Percentiles rank a stretch among this genome's conserved stretches.
Evolutionary conservation across 1,140 invertebrate genomes (phyloP).

Genomic region (Aplysia californica): DNA sequence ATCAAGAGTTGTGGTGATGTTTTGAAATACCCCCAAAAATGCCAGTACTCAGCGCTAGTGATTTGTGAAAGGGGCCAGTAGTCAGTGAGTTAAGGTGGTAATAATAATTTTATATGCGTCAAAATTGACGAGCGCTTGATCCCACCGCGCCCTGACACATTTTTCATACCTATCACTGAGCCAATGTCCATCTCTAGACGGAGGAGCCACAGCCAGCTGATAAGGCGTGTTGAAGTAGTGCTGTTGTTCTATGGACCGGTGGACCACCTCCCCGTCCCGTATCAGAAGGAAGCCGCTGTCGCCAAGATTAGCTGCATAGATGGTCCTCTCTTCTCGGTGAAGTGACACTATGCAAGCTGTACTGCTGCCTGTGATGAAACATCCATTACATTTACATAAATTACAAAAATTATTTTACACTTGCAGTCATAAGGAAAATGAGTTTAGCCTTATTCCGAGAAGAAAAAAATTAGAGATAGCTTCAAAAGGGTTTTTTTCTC

Average conservation of each 20-base stretch:
- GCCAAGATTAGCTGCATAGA: conserved; percentile 98
- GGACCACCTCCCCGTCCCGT: conserved; percentile 83
- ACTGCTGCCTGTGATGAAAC: conserved; percentile 82
- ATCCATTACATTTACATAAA: background rate
- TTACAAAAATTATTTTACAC: too few relatives aligned
- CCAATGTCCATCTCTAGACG: conserved; percentile 84
- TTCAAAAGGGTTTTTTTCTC: too few relatives aligned
- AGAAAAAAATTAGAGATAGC: background rate
- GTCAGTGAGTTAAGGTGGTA: too few relatives aligned
- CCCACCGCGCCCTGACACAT: too few relatives aligned
- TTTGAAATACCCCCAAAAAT: too few relatives aligned
- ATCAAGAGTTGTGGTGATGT: too few relatives aligned
- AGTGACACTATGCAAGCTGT: conserved; percentile 96
- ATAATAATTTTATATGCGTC: too few relatives aligned
- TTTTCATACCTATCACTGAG: conserved; percentile 88
- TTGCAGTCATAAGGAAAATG: too few relatives aligned
- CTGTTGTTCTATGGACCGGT: conserved; percentile 94
- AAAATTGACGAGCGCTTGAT: too few relatives aligned
- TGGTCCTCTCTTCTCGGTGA: conserved; percentile 86
- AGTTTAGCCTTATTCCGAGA: too few relatives aligned
- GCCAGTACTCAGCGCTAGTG: too few relatives aligned
- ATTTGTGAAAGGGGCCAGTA: too few relatives aligned
- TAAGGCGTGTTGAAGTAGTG: conserved; percentile 99
- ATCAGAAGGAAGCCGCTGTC: conserved; percentile 97
- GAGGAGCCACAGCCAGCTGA: conserved; percentile 93